Evolutionary conservation across 2,113 vertebrate species (phyloP), one percentile per base, ranked within the genome.

Genomic region (Ailuropoda melanoleuca): DNA sequence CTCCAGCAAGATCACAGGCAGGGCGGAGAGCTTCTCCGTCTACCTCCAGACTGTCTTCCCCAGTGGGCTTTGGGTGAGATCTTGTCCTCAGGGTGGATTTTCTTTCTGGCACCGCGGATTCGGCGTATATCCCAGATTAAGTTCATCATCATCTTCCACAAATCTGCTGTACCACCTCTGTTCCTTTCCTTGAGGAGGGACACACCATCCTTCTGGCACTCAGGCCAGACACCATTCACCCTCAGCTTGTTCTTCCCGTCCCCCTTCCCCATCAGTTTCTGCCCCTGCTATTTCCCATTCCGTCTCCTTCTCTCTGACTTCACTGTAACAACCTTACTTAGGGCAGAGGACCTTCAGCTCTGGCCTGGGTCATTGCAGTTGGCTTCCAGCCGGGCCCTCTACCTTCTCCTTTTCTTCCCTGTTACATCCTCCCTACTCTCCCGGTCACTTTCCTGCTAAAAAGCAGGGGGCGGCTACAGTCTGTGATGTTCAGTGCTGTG

Each of bases 361-460:
- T 37, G 70, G 34, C 39, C 34, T 26, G 39, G 29, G 8, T 39
- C 15, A 29, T 55, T 37, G 10, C 56, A 37, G 13, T 75, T 60
- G 83, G 82, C 46, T 94, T 89, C 81, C 31, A 19, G 1, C 1
- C 3, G 26, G 53, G 50, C 6, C 62, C 23, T 43, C 53, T 29
- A 66, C 24, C 24, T 29, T 29, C 48, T 31, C 19, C 14, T 12
- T 14, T 37, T 34, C 19, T 46, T 58, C 2, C 15, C 43, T 4
- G 0, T n/a, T 34, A 3, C 1, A 3, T 50, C 18, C 15, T 17
- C 34, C 58, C 34, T 53, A 0, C 77, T 46, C 4, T 26, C 46
- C 85, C 43, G 39, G 6, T 17, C 58, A 18, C 53, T 53, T 21
- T 56, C 55, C 50, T 90, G 74, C 66, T 74, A 3, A 62, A 39